Percentiles rank a stretch among this genome's conserved stretches.
Evolutionary conservation across 1,140 invertebrate genomes (phyloP).

Genomic region (Pristionchus pacificus): DNA sequence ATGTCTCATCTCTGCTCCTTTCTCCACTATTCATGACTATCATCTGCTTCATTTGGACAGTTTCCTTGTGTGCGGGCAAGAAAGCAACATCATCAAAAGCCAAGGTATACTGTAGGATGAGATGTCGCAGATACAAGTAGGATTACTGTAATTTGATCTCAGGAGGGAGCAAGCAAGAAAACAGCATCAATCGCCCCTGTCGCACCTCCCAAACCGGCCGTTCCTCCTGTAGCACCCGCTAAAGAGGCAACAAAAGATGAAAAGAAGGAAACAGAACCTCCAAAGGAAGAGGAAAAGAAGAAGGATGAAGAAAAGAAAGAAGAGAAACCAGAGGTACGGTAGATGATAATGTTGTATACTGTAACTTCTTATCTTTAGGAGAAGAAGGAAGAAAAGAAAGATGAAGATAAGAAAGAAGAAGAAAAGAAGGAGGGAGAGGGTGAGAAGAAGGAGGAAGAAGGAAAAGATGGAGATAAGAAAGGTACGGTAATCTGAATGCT

Average conservation of each 20-base stretch:
- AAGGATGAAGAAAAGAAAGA: not conserved
- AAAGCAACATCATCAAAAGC: not conserved
- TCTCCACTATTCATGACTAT: no score
- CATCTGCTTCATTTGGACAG: not conserved
- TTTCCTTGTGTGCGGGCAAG: not conserved
- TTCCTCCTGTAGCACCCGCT: not conserved
- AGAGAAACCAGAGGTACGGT: not conserved
- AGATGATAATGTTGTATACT: not conserved
- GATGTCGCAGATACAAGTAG: not conserved
- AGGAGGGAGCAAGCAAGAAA: not conserved
- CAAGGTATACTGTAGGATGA: no score
- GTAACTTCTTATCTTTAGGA: no score
- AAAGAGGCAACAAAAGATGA: not conserved
- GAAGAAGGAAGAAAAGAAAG: not conserved
- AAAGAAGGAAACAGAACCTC: not conserved
- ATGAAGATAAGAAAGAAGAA: not conserved
- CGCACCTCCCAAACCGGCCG: not conserved
- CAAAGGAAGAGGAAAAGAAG: not conserved
- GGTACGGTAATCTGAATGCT: not conserved
- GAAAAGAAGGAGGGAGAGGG: not conserved
- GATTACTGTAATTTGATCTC: not conserved
- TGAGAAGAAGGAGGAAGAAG: not conserved
- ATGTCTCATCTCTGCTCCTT: no score
- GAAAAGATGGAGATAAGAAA: not conserved
- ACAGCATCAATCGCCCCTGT: not conserved